A percentile compares a stretch with the other conserved stretches of the same genome.
Evolutionary conservation across 1,140 invertebrate genomes (phyloP).

Genomic region (Parapsyche elsis): DNA sequence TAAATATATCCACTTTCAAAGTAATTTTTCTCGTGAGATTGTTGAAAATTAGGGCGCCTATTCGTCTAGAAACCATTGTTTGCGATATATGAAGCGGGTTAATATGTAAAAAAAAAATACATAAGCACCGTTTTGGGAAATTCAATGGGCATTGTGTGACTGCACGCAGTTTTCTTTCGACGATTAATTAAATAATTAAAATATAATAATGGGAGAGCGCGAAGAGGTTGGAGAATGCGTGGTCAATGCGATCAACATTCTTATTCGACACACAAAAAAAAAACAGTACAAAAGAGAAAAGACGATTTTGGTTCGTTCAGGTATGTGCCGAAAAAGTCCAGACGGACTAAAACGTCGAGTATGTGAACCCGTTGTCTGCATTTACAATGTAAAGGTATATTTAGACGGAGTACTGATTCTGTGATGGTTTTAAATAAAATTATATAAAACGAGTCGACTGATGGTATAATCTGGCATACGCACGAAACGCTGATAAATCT

Average conservation of each 20-base stretch:
- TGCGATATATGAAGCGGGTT: not conserved
- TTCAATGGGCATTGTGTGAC: not conserved
- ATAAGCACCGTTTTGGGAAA: not conserved
- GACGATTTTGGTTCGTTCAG: not conserved
- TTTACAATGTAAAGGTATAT: too few relatives aligned
- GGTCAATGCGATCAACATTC: conserved; percentile 6
- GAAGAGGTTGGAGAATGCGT: not conserved
- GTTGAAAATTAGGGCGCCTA: not conserved
- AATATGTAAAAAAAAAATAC: not conserved
- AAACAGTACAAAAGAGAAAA: not conserved
- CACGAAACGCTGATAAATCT: too few relatives aligned
- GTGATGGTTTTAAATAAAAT: too few relatives aligned
- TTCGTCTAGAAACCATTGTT: not conserved
- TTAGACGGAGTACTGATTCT: too few relatives aligned
- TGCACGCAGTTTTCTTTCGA: not conserved
- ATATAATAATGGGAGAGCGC: not conserved
- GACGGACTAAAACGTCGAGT: not conserved
- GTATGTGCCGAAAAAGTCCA: not conserved
- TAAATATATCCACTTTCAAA: too few relatives aligned
- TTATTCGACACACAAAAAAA: not conserved
- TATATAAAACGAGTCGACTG: too few relatives aligned
- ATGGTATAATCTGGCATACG: too few relatives aligned
- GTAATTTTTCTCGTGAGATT: too few relatives aligned
- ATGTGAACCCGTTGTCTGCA: not conserved
- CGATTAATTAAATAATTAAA: not conserved